Conservation (phyloP, 2,113 vertebrate genomes). For the Lepus europaeus region DNA sequence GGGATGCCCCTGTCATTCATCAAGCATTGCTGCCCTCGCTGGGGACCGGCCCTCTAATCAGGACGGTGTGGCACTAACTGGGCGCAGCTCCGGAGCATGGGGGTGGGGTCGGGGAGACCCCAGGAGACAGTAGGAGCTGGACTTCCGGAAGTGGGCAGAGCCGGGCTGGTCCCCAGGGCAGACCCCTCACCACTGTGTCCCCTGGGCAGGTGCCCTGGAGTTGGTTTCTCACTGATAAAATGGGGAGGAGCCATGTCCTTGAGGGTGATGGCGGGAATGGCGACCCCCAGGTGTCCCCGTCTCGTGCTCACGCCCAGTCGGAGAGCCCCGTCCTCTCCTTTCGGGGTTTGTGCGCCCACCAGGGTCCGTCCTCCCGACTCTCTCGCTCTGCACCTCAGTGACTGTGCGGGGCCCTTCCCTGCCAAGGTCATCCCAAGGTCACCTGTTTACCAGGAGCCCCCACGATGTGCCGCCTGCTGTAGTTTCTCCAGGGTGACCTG, state of each 20-base stretch:
- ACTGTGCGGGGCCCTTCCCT: not conserved
- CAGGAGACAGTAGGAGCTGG: too few species aligned
- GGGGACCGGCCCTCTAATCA: not conserved
- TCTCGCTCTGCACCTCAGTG: not conserved
- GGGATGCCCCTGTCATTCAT: too few species aligned
- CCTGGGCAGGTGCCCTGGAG: not conserved
- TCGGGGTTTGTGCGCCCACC: fast-evolving
- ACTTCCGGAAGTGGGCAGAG: not conserved
- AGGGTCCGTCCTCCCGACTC: not conserved
- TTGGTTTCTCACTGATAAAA: not conserved
- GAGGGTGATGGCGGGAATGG: fast-evolving
- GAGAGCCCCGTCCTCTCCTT: too few species aligned
- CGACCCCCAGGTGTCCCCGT: fast-evolving
- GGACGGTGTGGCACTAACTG: too few species aligned
- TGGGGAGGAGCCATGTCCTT: not conserved
- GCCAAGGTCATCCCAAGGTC: too few species aligned
- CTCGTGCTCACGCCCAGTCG: too few species aligned
- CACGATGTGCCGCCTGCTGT: fast-evolving
- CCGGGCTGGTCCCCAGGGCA: not conserved
- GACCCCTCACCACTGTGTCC: not conserved
- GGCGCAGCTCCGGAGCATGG: too few species aligned
- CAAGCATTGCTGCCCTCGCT: not conserved
- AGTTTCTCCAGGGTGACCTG: not conserved
- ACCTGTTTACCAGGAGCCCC: not conserved
- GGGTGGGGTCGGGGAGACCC: too few species aligned